Evolutionary conservation across 2,797 vertebrate species (phyloP), one percentile per base, ranked within the genome.

Genomic region (Mastacembelus armatus): DNA sequence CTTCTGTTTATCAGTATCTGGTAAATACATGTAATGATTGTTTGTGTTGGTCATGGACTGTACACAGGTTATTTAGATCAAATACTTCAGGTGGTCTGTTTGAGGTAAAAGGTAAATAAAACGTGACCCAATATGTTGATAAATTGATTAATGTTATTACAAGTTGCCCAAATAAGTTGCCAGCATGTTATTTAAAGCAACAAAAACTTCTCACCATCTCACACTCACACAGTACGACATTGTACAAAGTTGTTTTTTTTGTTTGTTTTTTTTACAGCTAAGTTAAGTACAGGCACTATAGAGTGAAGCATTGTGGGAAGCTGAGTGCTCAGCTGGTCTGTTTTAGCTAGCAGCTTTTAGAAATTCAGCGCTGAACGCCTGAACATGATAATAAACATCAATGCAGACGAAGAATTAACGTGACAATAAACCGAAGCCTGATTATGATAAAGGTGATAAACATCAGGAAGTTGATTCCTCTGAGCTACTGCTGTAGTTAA

Each of bases 241-340:
- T 1, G 8, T 60, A 78, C 83, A 54, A 55, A 18, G 24, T 48
- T 30, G 22, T 10, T 19, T 35, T n/a, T n/a, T n/a, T 48, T 30
- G 22, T 10, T 19, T 35, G n/a, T n/a, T n/a, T n/a, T n/a, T n/a
- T n/a, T 51, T 26, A 58, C 68, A 39, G 57, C 64, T 62, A 60
- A 45, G 18, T 63, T 54, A 63, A 58, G 39, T 65, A 78, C 77
- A 88, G 87, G 84, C 88, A 85, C 85, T 74, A 72, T 39, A 79
- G 77, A 89, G 78, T 84, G 81, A 88, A 86, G 85, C 87, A 79
- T 85, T 76, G 62, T 83, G 85, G 77, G 81, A 73, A 0, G 11
- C 44, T 21, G 57, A 83, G 68, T 57, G 35, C 55, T 81, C 32
- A 22, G 50, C 40, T 56, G 44, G 48, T 72, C 27, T 43, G 50